These are phyloP conservation scores for Dione vanillae DNA, from an alignment of 2,888 invertebrate genomes.

Conservation along the genomic window DNA sequence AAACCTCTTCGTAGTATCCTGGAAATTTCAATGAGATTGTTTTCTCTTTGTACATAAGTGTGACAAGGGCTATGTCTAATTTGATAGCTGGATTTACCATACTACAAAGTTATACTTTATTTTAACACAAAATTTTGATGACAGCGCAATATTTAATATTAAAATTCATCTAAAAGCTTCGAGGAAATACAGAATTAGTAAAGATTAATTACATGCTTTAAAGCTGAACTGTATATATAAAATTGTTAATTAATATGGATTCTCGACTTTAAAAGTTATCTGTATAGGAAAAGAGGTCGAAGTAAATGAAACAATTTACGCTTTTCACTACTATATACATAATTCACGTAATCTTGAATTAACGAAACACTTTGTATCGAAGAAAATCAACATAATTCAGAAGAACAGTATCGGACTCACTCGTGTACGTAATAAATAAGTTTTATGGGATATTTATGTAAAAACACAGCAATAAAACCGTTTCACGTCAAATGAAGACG, in stretches of 20 bases:
- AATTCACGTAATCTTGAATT: not conserved
- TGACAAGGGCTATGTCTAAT: slow-evolving; percentile 14
- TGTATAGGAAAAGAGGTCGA: too few species aligned
- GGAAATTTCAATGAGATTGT: slow-evolving; percentile 19
- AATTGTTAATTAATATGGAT: too few species aligned
- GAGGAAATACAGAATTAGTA: not conserved
- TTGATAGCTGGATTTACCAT: slow-evolving; percentile 4
- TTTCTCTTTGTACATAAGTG: slow-evolving; percentile 18
- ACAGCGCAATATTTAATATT: not conserved
- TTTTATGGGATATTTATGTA: slow-evolving; percentile 73
- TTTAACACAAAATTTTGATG: slow-evolving; percentile 3
- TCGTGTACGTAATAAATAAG: slow-evolving; percentile 62
- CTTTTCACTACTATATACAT: too few species aligned
- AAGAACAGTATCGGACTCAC: slow-evolving; percentile 33
- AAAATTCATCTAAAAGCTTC: not conserved
- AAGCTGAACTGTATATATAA: too few species aligned
- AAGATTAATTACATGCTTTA: not conserved
- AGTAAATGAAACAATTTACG: too few species aligned
- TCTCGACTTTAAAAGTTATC: too few species aligned
- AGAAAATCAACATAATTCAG: slow-evolving; percentile 35
- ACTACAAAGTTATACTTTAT: not conserved
- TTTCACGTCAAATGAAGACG: slow-evolving; percentile 58
- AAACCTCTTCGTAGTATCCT: slow-evolving; percentile 11
- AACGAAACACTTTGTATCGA: slow-evolving; percentile 6
- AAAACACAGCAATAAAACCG: slow-evolving; percentile 70